A percentile compares a stretch with the other conserved stretches of the same genome.
Conservation (phyloP, 2,888 invertebrate genomes). For the Prionchulus punctatus region DNA sequence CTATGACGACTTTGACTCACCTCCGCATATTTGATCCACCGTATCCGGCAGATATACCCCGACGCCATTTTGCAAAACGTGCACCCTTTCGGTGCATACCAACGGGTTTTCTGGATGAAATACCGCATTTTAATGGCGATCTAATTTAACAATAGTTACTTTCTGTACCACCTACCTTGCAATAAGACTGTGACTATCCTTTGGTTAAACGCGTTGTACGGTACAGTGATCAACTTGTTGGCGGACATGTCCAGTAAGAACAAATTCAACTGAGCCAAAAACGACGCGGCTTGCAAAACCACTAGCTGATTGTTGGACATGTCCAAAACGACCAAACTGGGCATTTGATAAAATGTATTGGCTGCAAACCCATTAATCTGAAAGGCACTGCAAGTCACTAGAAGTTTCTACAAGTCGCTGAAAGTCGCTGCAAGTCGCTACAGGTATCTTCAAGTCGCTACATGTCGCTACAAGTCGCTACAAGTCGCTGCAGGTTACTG, state of each 20-base stretch:
- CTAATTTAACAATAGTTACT: background rate
- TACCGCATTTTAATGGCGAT: background rate
- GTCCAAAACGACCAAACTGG: conserved; percentile 27
- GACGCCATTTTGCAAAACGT: conserved; percentile 29
- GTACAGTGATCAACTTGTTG: conserved; percentile 24
- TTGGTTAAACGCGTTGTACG: conserved; percentile 28
- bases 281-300: conserved; percentile 23
- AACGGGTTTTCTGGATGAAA: conserved; percentile 28
- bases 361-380: conserved; percentile 25
- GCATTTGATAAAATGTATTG: conserved; percentile 28
- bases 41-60: conserved; percentile 24
- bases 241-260: conserved; percentile 26
- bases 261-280: conserved; percentile 27
- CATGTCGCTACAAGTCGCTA: no score
- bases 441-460: no score
- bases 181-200: conserved; percentile 28
- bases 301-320: conserved; percentile 24
- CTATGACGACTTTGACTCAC: no score
- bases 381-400: conserved; percentile 13
- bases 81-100: conserved; percentile 29
- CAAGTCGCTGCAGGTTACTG: no score
- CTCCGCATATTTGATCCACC: conserved; percentile 22
- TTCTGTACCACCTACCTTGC: no score
- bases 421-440: no score
- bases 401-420: no score